A percentile compares a stretch with the other conserved stretches of the same genome.
These are phyloP conservation scores for Drosophila prostipennis DNA, from an alignment of 2,888 invertebrate genomes.

Conservation along the genomic window DNA sequence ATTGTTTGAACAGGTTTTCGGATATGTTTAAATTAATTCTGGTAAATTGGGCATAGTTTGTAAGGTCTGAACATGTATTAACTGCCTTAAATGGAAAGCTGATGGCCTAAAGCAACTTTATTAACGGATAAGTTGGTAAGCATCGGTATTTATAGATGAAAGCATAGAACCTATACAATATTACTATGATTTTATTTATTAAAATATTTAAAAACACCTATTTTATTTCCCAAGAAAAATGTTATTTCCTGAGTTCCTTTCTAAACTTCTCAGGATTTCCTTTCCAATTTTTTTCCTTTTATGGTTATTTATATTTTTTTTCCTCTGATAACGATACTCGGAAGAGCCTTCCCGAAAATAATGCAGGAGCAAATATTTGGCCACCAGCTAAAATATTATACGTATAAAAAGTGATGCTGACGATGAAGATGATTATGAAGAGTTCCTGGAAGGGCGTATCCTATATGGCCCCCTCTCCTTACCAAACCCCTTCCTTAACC, in stretches of 20 bases:
- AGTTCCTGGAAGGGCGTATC: conserved; percentile 72
- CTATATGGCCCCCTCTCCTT: conserved; percentile 28
- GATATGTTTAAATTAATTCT: conserved; percentile 23
- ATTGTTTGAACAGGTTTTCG: conserved; percentile 26
- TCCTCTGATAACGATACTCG: conserved; percentile 3
- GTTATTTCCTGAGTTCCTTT: background rate
- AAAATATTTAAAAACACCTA: background rate
- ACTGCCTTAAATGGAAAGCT: background rate
- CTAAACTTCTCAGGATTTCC: background rate
- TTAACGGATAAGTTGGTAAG: background rate
- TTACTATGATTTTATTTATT: no score
- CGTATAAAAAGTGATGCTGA: conserved; percentile 11
- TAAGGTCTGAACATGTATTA: background rate
- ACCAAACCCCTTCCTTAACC: background rate
- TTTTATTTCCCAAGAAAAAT: no score
- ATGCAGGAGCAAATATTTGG: conserved; percentile 71
- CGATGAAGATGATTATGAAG: conserved; percentile 32
- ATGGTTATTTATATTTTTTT: conserved; percentile 14
- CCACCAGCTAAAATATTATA: conserved; percentile 31
- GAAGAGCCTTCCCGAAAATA: conserved; percentile 14
- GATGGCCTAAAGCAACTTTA: background rate
- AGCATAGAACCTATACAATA: no score
- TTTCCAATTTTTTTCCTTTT: background rate
- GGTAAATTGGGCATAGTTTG: conserved; percentile 10
- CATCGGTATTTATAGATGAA: no score